phyloP scores from a whole-genome alignment of 2,797 vertebrate species.

The Darevskia nairensis region DNA sequence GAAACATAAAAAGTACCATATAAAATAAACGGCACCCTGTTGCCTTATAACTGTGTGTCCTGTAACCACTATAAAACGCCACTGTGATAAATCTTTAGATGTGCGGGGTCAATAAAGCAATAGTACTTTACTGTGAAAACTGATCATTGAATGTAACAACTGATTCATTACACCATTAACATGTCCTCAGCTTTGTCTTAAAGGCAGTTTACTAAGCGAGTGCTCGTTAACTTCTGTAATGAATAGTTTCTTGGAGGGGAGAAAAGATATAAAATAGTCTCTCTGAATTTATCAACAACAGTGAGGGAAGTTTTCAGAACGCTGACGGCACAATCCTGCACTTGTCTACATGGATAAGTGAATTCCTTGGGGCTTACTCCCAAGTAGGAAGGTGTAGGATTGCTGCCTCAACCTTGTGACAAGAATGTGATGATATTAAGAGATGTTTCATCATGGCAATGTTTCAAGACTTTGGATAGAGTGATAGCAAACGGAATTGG shows the following conservation, averaged over 20 bases:
- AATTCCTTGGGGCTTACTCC: background rate
- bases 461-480: conserved; percentile 25
- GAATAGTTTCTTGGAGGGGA: conserved; percentile 66
- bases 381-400: background rate
- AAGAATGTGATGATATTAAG: conserved; percentile 42
- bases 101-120: conserved; percentile 76
- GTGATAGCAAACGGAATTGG: conserved; percentile 44
- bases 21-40: conserved; percentile 69
- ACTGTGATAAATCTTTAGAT: conserved; percentile 75
- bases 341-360: background rate
- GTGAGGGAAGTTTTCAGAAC: conserved; percentile 45
- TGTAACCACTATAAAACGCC: conserved; percentile 73
- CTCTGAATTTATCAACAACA: conserved; percentile 40
- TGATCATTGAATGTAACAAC: conserved; percentile 74
- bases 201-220: conserved; percentile 70
- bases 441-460: conserved; percentile 36
- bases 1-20: conserved; percentile 60
- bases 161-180: conserved; percentile 78
- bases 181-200: conserved; percentile 70
- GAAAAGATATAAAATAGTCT: conserved; percentile 56
- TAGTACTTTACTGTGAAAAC: conserved; percentile 72
- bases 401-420: conserved; percentile 18
- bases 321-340: background rate
- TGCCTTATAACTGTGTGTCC: conserved; percentile 66
- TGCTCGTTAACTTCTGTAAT: conserved; percentile 74